phyloP scores from a whole-genome alignment of 1,140 invertebrate species.

The Pseudachorutes palmiensis region DNA sequence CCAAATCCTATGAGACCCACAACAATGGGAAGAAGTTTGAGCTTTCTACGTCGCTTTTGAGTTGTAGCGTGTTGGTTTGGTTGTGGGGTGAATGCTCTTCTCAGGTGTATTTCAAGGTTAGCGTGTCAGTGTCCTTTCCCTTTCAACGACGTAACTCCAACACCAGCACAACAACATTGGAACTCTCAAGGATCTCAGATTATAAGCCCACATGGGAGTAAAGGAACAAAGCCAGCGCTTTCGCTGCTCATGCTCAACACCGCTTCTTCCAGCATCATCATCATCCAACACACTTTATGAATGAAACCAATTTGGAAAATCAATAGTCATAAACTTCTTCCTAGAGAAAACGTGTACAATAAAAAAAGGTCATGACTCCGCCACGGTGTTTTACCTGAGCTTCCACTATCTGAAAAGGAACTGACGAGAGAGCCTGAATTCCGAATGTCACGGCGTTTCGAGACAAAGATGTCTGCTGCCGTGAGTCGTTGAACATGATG shows the following conservation, averaged over 20 bases:
- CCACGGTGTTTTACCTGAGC: constrained; percentile 10
- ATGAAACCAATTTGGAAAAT: no score
- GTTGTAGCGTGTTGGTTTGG: neutral
- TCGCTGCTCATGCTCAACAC: no score
- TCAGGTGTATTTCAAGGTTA: constrained; percentile 38
- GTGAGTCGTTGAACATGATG: neutral
- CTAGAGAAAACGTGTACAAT: no score
- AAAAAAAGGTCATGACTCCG: neutral
- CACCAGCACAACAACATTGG: neutral
- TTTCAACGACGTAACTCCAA: constrained; percentile 1
- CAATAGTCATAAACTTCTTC: no score
- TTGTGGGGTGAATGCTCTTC: constrained; percentile 31
- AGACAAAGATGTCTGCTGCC: neutral
- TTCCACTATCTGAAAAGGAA: constrained; percentile 17
- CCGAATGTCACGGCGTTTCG: constrained; percentile 4
- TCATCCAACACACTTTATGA: no score
- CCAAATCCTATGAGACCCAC: no score
- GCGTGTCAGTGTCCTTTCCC: constrained; percentile 37
- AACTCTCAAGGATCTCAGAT: no score
- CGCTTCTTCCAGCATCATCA: no score
- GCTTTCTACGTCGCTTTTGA: no score
- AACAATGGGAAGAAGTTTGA: neutral
- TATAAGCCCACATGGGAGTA: no score
- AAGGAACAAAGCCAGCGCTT: no score
- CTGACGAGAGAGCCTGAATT: constrained; percentile 15